These are phyloP conservation scores for Gasterosteus nipponicus DNA, from an alignment of 2,113 vertebrate species.

Conservation along the genomic window DNA sequence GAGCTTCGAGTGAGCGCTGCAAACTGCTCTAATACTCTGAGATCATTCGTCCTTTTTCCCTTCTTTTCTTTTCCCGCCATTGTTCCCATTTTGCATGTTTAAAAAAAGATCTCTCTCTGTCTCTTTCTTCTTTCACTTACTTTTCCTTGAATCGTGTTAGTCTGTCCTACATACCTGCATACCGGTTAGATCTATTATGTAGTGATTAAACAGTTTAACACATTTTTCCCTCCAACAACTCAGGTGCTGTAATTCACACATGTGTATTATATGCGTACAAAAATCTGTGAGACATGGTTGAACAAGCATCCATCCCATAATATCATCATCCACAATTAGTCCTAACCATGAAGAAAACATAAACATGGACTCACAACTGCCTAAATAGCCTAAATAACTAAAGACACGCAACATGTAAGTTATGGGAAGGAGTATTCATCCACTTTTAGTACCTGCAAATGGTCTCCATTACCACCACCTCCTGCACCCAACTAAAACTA, in stretches of 20 bases:
- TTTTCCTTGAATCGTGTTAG: not conserved
- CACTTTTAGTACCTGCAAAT: too few relatives aligned
- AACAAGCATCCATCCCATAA: not conserved
- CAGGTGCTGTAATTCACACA: not conserved
- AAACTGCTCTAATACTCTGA: not conserved
- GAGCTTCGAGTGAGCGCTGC: constrained; percentile 17
- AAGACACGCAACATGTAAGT: not conserved
- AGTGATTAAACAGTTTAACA: not conserved
- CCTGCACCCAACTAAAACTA: not conserved
- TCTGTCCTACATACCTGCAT: not conserved
- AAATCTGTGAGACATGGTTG: not conserved
- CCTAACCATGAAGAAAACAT: not conserved
- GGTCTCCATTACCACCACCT: not conserved
- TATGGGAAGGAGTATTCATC: not conserved
- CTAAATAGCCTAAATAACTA: not conserved
- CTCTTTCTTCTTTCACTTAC: not conserved
- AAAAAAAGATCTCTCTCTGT: not conserved
- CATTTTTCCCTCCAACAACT: not conserved
- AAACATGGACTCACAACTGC: not conserved
- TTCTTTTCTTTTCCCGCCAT: not conserved
- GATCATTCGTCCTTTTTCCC: not conserved
- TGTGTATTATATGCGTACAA: not conserved
- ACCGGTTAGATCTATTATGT: not conserved
- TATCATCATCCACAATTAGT: not conserved
- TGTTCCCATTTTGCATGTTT: not conserved